phyloP scores from a whole-genome alignment of 2,888 invertebrate genomes.

The Cheilosia scutellata region DNA sequence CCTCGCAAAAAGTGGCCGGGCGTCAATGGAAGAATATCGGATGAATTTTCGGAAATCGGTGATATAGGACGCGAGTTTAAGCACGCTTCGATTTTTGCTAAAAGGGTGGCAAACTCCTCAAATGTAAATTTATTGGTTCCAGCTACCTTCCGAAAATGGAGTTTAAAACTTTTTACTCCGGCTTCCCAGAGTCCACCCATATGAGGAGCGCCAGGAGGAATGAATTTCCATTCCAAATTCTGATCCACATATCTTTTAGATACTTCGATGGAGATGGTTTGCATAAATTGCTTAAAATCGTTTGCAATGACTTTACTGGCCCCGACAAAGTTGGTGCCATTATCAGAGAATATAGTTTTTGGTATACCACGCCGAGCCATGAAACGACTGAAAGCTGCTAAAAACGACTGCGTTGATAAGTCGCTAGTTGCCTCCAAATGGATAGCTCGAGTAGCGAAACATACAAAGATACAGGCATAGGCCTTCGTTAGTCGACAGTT shows the following conservation, averaged over 20 bases:
- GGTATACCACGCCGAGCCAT: constrained; percentile 34
- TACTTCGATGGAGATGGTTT: no score
- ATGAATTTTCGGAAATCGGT: constrained; percentile 25
- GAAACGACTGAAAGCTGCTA: constrained; percentile 35
- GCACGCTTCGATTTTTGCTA: constrained; percentile 40
- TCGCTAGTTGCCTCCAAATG: constrained; percentile 19
- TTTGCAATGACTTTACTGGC: constrained; percentile 23
- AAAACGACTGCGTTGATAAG: constrained; percentile 27
- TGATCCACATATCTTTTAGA: no score
- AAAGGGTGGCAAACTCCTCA: constrained; percentile 30
- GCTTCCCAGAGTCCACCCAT: constrained; percentile 29
- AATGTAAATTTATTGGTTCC: constrained; percentile 21
- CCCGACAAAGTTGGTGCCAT: constrained; percentile 43
- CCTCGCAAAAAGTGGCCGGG: constrained; percentile 47
- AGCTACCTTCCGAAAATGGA: constrained; percentile 12
- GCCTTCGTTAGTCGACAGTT: constrained; percentile 25
- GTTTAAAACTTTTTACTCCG: constrained; percentile 14
- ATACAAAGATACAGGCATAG: constrained; percentile 29
- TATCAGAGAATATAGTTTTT: constrained; percentile 33
- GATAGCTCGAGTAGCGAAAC: constrained; percentile 9
- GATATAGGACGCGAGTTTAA: constrained; percentile 41
- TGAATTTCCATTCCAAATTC: neutral
- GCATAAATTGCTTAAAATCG: constrained; percentile 5
- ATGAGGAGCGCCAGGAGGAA: constrained; percentile 3
- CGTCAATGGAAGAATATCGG: constrained; percentile 34